Base-by-base conservation (phyloP, 2,888 invertebrate genomes). In the Aplocera efformata region DNA sequence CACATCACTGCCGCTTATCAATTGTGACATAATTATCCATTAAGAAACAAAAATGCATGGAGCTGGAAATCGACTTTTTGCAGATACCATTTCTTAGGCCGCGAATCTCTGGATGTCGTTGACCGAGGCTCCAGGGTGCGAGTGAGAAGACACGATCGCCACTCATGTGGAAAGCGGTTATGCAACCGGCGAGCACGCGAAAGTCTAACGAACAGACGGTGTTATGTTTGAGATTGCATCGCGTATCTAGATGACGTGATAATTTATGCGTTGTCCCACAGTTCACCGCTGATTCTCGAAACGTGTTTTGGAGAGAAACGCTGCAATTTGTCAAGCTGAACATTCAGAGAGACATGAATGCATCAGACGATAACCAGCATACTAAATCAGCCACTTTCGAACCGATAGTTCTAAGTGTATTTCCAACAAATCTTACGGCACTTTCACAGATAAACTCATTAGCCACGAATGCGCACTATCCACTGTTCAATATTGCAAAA, bases 131-230 rank as follows among this genome's bases (percentile, higher is more conserved):
- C 75, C 76, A 73, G 74, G 75, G 76, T 63, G 79, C 65, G 75
- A 74, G 73, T 57, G 78, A 69, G 79, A 77, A 61, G 64, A 66
- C 72, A 66, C 64, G 70, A 73, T 61, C 64, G 64, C 63, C 78
- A 68, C 77, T 81, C 83, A 63, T 68, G 82, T 82, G 83, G 83
- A 83, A 84, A 84, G 84, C 82, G 76, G 82, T 84, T 84, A 85
- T 80, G 84, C 79, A 84, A 85, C 78, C 70, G 66, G 63, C 64
- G 70, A 63, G 67, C 71, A 74, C 76, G 82, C 78, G 84, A 83
- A 80, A 82, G 80, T 78, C 70, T 73, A 72, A 64, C 63, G 50
- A 50, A 56, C 50, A 53, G 60, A 52, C 61, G 57, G 62, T 60
- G 64, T 67, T 64, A 65, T 59, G 65, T 65, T 67, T 61, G 58